Conservation (phyloP, 2,113 vertebrate species). For the Mungos mungo region DNA sequence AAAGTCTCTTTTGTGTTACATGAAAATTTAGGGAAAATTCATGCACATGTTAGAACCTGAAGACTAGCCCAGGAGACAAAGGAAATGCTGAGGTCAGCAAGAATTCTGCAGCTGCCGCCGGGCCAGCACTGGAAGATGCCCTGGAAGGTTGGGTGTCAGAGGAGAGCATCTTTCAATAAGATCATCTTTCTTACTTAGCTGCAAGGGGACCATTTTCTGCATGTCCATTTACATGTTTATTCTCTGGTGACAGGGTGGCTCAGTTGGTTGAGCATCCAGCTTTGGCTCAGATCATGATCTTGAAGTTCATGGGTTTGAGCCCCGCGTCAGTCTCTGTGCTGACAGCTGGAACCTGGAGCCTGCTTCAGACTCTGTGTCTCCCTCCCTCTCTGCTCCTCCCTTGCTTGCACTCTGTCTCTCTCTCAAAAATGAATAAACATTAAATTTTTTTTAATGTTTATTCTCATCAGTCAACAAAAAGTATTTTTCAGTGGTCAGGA, state of each 20-base stretch:
- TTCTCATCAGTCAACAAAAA: neutral
- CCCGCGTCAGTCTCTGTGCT: too few species aligned
- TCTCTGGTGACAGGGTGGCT: neutral
- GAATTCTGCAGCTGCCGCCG: neutral
- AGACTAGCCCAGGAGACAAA: neutral
- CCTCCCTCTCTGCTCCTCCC: too few species aligned
- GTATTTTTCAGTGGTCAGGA: neutral
- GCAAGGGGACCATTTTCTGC: neutral
- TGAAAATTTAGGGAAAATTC: slow-evolving; percentile 55
- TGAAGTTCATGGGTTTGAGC: too few species aligned
- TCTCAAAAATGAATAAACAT: too few species aligned
- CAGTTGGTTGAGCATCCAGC: too few species aligned
- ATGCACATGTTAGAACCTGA: slow-evolving; percentile 25
- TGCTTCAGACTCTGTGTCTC: too few species aligned
- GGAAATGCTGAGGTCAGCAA: neutral
- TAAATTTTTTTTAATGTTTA: neutral
- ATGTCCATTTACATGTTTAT: neutral
- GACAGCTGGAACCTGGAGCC: too few species aligned
- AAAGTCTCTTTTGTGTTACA: slow-evolving; percentile 26
- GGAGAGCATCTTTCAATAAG: neutral
- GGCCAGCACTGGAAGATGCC: neutral
- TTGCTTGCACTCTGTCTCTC: too few species aligned
- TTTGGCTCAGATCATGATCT: too few species aligned
- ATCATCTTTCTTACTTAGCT: neutral
- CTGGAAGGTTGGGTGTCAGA: neutral